phyloP scores from a whole-genome alignment of 2,888 invertebrate genomes.

The Disparrhopalites patrizii region DNA sequence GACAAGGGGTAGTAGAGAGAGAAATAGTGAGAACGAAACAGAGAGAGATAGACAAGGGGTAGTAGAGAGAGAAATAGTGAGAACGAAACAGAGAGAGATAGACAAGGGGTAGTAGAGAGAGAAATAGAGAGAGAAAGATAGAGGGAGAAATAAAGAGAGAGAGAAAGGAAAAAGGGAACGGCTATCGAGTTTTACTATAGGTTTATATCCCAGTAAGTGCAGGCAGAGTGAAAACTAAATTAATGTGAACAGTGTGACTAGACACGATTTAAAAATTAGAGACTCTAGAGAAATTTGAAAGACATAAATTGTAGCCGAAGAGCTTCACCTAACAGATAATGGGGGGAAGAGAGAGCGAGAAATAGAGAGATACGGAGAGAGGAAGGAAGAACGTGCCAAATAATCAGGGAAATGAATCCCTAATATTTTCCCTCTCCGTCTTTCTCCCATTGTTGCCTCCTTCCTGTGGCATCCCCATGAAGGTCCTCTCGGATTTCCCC shows the following conservation, averaged over 20 bases:
- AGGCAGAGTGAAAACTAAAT: neutral
- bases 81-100: neutral
- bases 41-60: neutral
- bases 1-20: neutral
- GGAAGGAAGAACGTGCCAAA: neutral
- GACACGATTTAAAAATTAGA: constrained; percentile 17
- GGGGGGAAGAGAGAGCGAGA: neutral
- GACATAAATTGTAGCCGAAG: neutral
- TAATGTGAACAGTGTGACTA: constrained; percentile 17
- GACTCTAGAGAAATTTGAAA: neutral
- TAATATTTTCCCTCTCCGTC: too few species aligned
- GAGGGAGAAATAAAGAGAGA: neutral
- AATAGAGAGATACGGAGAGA: neutral
- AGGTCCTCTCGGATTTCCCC: too few species aligned
- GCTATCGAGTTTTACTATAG: neutral
- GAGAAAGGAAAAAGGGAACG: neutral
- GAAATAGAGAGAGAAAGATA: neutral
- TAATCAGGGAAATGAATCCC: neutral
- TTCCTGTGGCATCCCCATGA: too few species aligned
- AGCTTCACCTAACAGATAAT: neutral
- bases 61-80: neutral
- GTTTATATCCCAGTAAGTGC: neutral
- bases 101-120: neutral
- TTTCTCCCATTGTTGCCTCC: too few species aligned
- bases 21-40: neutral